These are phyloP conservation scores for Diadumene lineata DNA, from an alignment of 92 coral and sea anemone species.

Conservation along the genomic window DNA sequence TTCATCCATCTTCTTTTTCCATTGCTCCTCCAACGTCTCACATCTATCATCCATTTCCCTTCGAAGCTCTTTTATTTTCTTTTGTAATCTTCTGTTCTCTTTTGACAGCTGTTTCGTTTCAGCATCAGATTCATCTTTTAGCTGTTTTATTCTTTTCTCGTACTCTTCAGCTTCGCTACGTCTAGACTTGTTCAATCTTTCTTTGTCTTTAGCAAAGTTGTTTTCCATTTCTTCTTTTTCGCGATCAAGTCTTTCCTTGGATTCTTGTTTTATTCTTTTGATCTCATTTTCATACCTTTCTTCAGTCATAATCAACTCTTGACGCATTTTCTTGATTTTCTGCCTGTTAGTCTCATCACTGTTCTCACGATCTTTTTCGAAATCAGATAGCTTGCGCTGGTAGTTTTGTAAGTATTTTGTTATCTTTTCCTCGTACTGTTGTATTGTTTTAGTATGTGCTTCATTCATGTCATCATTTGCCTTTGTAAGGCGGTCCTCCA, in stretches of 20 bases:
- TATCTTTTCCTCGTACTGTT: conserved; percentile 47
- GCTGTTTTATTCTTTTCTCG: conserved; percentile 48
- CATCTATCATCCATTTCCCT: conserved; percentile 20
- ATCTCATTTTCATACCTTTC: conserved; percentile 52
- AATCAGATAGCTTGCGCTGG: conserved; percentile 46
- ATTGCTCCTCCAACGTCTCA: conserved; percentile 24
- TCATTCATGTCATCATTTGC: conserved; percentile 49
- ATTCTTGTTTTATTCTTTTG: conserved; percentile 41
- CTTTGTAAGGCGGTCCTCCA: conserved; percentile 45
- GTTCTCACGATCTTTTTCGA: conserved; percentile 52
- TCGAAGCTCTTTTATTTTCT: conserved; percentile 7
- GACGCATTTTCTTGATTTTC: conserved; percentile 46
- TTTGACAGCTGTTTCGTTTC: conserved; percentile 2
- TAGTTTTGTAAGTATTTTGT: conserved; percentile 42
- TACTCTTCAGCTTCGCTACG: conserved; percentile 38
- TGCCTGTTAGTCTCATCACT: conserved; percentile 46
- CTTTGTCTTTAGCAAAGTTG: conserved; percentile 35
- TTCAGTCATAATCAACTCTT: conserved; percentile 35
- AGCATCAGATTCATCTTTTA: conserved; percentile 32
- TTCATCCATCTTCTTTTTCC: conserved; percentile 36
- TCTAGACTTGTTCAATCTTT: conserved; percentile 31
- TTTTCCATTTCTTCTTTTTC: conserved; percentile 59
- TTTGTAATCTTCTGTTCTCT: conserved; percentile 20
- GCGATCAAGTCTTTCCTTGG: conserved; percentile 40
- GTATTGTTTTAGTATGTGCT: conserved; percentile 28